Evolutionary conservation across 2,113 vertebrate genomes (phyloP).

Genomic region (Callipepla californica): DNA sequence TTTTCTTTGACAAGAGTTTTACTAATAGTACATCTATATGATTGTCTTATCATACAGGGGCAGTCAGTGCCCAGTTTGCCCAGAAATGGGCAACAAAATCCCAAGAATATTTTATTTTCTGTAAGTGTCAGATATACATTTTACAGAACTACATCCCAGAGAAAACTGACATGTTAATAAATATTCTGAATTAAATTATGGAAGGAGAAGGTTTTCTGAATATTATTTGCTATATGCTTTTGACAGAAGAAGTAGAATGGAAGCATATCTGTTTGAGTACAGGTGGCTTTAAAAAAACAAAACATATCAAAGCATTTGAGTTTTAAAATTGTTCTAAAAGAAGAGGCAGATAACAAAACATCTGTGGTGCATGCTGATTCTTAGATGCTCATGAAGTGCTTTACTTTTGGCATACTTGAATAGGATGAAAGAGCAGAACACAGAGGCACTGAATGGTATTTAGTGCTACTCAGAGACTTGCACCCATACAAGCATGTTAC

Average conservation of each 20-base stretch:
- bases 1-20: not conserved
- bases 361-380: not conserved
- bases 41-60: not conserved
- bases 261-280: not conserved
- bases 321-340: not conserved
- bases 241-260: not conserved
- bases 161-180: not conserved
- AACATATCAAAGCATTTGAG: not conserved
- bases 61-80: not conserved
- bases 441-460: not conserved
- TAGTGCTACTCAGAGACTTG: not conserved
- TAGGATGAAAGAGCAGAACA: not conserved
- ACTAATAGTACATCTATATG: fast-evolving
- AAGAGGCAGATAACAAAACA: not conserved
- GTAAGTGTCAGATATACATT: not conserved
- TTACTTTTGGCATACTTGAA: not conserved
- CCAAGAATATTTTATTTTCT: not conserved
- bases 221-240: not conserved
- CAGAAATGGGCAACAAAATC: not conserved
- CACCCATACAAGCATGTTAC: not conserved
- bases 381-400: not conserved
- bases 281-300: not conserved
- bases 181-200: not conserved
- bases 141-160: not conserved
- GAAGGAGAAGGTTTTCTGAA: not conserved